Base-by-base conservation (phyloP, 92 coral and sea anemone species). In the Chrysogorgia sp. region DNA sequence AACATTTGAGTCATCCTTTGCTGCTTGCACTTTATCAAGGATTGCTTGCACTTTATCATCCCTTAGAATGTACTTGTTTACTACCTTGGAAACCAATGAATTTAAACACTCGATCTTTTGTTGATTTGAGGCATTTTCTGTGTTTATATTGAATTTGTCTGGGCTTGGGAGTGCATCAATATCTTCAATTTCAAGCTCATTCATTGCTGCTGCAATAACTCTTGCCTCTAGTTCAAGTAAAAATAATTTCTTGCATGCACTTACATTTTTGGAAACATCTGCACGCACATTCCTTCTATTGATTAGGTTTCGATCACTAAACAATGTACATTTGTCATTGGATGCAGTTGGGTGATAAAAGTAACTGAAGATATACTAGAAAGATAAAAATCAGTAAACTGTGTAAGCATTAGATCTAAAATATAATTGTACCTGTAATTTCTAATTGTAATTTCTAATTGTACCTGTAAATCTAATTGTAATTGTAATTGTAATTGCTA, bases 351-450 rank as follows among this genome's bases (percentile, higher is more conserved):
- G 60, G 17, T 79, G 58, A 58, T 82, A 87, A 65, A 77, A 75
- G 32, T 83, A 56, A 79, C 87, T 30, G 88, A 90, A 43, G 90
- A 57, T 34, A 74, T 69, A 62, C 79, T 87, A 79, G 62, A 90
- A 14, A 83, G 74, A 23, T 60, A 83, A 25, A 81, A 41, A 56
- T 68, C 83, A 61, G 82, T 82, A 75, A 81, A 80, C 84, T 86
- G 43, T n/a, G 57, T 10, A 45, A 74, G n/a, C 30, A 35, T 0
- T 24, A 5, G 19, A 9, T 26, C 9, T 41, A 20, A 70, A 70
- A 33, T 40, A n/a, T 24, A 12, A 21, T 67, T 1, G 45, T 33
- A 45, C n/a, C n/a, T n/a, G n/a, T n/a, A n/a, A n/a, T n/a, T n/a
- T n/a, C n/a, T n/a, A n/a, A n/a, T 8, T 56, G 30, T 61, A 23